phyloP scores from a whole-genome alignment of 2,113 vertebrate genomes.

The Athene noctua region DNA sequence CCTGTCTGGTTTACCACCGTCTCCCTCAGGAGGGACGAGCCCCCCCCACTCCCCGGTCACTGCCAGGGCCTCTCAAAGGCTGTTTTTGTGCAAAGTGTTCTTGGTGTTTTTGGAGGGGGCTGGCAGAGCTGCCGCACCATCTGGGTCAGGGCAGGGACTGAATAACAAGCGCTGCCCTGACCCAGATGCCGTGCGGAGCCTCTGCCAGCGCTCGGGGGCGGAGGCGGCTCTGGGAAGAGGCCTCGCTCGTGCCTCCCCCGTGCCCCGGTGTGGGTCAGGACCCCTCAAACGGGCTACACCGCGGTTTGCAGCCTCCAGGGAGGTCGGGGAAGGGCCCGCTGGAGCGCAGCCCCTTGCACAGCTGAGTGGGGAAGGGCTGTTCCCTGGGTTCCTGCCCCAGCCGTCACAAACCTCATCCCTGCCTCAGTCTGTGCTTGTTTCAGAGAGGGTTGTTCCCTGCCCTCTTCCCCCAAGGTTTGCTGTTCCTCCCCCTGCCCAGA shows the following conservation, averaged over 20 bases:
- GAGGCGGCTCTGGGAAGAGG: background rate
- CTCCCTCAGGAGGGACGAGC: background rate
- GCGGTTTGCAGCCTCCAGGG: background rate
- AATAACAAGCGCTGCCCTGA: constrained; percentile 52
- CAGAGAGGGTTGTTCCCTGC: background rate
- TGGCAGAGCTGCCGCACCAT: constrained; percentile 53
- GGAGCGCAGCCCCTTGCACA: background rate
- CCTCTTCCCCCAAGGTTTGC: background rate
- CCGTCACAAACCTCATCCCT: background rate
- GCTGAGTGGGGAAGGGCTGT: background rate
- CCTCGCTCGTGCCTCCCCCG: rapidly evolving
- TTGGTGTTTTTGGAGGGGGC: background rate
- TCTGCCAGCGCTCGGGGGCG: background rate
- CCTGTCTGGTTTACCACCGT: rapidly evolving
- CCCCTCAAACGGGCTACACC: rapidly evolving
- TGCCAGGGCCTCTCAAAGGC: constrained; percentile 48
- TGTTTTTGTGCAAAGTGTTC: constrained; percentile 56
- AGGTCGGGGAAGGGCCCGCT: background rate
- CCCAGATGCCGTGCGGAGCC: background rate
- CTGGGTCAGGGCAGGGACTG: constrained; percentile 58
- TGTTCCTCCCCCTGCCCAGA: background rate
- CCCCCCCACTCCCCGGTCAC: background rate
- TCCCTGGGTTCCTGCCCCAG: background rate
- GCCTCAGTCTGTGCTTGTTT: rapidly evolving
- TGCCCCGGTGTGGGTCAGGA: background rate